Evolutionary conservation across 2,888 invertebrate species (phyloP).

Genomic region (Diogma glabrata): DNA sequence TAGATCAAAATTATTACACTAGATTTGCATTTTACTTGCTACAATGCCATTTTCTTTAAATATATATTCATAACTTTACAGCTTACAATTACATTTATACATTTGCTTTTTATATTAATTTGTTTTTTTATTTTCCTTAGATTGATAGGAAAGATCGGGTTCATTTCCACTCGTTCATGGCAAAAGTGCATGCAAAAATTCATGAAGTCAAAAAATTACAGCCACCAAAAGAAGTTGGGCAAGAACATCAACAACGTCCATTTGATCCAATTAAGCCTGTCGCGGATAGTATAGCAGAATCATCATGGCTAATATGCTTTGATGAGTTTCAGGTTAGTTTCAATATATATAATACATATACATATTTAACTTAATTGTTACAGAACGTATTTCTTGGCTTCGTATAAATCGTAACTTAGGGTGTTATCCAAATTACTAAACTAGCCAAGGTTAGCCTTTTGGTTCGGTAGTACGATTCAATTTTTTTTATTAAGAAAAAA

Average conservation of each 20-base stretch:
- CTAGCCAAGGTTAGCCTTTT: too few relatives aligned
- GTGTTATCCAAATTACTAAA: too few relatives aligned
- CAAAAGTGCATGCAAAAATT: slow-evolving; percentile 83
- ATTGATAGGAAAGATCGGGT: slow-evolving; percentile 64
- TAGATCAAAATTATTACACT: too few relatives aligned
- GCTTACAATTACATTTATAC: too few relatives aligned
- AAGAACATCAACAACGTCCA: slow-evolving; percentile 47
- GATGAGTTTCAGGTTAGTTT: slow-evolving; percentile 96
- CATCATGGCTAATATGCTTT: slow-evolving; percentile 90
- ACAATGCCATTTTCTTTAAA: too few relatives aligned
- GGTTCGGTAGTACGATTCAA: too few relatives aligned
- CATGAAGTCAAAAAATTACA: slow-evolving; percentile 60
- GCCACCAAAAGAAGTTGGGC: slow-evolving; percentile 41
- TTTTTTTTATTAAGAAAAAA: too few relatives aligned
- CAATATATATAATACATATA: slow-evolving; percentile 15
- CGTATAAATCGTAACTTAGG: too few relatives aligned
- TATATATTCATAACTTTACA: too few relatives aligned
- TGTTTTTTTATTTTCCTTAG: slow-evolving; percentile 37
- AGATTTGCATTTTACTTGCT: too few relatives aligned
- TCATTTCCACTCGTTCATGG: slow-evolving; percentile 97
- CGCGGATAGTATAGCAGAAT: slow-evolving; percentile 70
- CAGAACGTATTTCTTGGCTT: neutral
- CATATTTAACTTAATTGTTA: neutral
- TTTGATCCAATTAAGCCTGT: slow-evolving; percentile 95
- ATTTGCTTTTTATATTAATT: too few relatives aligned